phyloP scores from a whole-genome alignment of 2,888 invertebrate genomes.

The Alloscopus bannaensis region DNA sequence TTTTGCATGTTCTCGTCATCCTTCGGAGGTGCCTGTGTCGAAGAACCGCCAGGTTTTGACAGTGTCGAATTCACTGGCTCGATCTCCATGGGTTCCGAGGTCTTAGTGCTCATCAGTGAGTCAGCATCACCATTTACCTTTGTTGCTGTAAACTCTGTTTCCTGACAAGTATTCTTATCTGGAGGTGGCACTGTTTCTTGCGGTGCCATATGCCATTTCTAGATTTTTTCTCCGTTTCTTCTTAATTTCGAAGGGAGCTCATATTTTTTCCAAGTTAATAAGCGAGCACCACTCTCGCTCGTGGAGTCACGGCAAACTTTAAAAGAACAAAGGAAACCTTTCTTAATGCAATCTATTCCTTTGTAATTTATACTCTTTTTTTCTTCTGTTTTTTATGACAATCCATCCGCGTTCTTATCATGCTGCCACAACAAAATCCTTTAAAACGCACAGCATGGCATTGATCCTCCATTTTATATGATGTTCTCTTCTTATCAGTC shows the following conservation, averaged over 20 bases:
- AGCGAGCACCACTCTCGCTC: too few species aligned
- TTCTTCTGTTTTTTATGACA: neutral
- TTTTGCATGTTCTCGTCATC: too few species aligned
- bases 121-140: neutral
- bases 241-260: too few species aligned
- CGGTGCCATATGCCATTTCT: neutral
- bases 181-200: neutral
- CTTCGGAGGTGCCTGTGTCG: too few species aligned
- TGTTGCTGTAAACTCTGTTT: neutral
- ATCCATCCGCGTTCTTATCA: neutral
- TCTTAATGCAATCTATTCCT: neutral
- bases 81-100: too few species aligned
- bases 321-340: slow-evolving; percentile 2
- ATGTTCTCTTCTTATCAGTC: neutral
- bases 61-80: too few species aligned
- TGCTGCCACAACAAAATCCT: neutral
- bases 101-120: too few species aligned
- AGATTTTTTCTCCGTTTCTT: too few species aligned
- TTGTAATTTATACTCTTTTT: neutral
- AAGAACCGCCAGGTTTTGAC: too few species aligned
- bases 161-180: neutral
- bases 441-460: slow-evolving; percentile 1
- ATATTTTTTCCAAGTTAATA: too few species aligned
- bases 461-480: neutral
- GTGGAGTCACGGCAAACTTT: neutral